phyloP scores from a whole-genome alignment of 1,140 invertebrate genomes.

The Venustaconcha ellipsiformis region DNA sequence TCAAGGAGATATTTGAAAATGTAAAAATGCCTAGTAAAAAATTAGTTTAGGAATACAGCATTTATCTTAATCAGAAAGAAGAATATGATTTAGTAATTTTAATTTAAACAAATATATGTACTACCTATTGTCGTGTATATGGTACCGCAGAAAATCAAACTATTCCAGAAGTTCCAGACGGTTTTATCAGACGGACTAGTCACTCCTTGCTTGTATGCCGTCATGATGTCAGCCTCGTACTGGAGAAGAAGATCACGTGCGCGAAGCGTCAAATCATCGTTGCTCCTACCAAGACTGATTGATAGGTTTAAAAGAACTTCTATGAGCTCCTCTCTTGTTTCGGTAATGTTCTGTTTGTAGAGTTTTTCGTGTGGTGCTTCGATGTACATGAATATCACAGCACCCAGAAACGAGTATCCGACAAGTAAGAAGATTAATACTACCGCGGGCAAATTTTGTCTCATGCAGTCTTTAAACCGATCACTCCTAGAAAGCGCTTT shows the following conservation, averaged over 20 bases:
- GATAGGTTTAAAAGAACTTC: not conserved
- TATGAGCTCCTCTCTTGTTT: constrained; percentile 4
- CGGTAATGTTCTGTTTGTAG: constrained; percentile 14
- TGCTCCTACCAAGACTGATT: not conserved
- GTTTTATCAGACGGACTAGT: constrained; percentile 4
- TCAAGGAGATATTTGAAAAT: too few species aligned
- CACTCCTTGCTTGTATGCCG: constrained; percentile 7
- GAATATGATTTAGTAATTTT: too few species aligned
- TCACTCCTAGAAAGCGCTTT: too few species aligned
- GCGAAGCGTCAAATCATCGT: not conserved
- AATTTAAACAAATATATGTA: too few species aligned
- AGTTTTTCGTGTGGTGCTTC: constrained; percentile 18
- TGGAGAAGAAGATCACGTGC: constrained; percentile 1
- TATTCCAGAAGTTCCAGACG: constrained; percentile 65
- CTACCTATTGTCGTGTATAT: constrained; percentile 29
- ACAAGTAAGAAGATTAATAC: constrained; percentile 7
- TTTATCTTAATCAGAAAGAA: too few species aligned
- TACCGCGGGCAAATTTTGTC: not conserved
- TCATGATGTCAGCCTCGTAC: constrained; percentile 10
- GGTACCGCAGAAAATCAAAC: constrained; percentile 35
- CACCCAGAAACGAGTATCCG: constrained; percentile 9
- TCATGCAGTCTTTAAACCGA: too few species aligned
- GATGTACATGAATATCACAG: constrained; percentile 8
- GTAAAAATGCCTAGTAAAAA: too few species aligned
- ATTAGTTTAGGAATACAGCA: too few species aligned